phyloP scores from a whole-genome alignment of 2,797 vertebrate genomes.

The Scleropages formosus region DNA sequence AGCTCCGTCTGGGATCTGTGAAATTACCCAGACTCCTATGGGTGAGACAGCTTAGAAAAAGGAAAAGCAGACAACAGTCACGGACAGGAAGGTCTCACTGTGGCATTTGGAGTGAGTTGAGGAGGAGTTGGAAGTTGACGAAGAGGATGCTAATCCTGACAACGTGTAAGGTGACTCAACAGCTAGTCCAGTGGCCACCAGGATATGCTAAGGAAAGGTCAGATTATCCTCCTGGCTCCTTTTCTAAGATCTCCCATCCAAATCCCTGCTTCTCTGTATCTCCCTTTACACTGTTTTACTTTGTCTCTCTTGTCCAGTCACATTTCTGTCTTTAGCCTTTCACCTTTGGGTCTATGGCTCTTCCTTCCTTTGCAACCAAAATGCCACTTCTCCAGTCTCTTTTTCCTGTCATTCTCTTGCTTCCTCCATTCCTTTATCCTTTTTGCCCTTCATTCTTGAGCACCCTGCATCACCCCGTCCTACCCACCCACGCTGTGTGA shows the following conservation, averaged over 20 bases:
- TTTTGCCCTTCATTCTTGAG: conserved; percentile 40
- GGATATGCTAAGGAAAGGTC: not conserved
- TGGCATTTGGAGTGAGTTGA: conserved; percentile 1
- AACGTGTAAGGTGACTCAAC: not conserved
- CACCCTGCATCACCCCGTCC: not conserved
- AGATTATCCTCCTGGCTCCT: conserved; percentile 5
- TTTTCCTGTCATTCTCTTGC: conserved; percentile 28
- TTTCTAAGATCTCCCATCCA: conserved; percentile 14
- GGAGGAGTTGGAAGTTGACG: not conserved
- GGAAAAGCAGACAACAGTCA: not conserved
- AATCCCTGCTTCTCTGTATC: conserved; percentile 15
- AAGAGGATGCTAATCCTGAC: conserved; percentile 4
- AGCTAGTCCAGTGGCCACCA: not conserved
- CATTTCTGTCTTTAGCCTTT: too few relatives aligned
- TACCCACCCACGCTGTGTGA: not conserved
- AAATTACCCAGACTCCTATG: not conserved
- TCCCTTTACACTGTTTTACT: not conserved
- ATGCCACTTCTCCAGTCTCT: conserved; percentile 34
- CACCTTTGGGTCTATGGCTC: not conserved
- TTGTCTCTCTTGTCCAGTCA: not conserved
- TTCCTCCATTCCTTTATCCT: conserved; percentile 35
- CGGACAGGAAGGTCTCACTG: conserved; percentile 1
- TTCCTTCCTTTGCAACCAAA: not conserved
- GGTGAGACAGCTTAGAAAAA: not conserved
- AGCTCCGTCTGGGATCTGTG: conserved; percentile 4